These are phyloP conservation scores for Urocynchramus pylzowi DNA, from an alignment of 2,113 vertebrate species.

Conservation along the genomic window DNA sequence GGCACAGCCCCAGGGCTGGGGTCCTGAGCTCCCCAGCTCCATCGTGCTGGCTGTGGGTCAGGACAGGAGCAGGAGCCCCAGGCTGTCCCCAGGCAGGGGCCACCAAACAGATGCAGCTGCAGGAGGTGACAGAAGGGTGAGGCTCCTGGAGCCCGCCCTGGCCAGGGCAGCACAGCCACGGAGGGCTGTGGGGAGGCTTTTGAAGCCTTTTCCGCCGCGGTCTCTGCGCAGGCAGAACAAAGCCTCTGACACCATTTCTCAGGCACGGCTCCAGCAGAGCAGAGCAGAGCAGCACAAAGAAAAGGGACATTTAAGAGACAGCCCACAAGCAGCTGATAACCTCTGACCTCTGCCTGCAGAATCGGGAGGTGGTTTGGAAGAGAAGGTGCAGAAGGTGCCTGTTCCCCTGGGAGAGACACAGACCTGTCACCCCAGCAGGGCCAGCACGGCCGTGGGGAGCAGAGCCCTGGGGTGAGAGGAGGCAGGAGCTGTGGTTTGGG, in stretches of 20 bases:
- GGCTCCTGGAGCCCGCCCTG: background rate
- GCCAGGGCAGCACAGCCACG: background rate
- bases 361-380: background rate
- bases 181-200: background rate
- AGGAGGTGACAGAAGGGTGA: background rate
- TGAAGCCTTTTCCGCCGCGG: background rate
- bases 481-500: background rate
- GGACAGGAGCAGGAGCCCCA: background rate
- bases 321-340: accelerated
- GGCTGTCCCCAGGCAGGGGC: background rate
- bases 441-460: accelerated
- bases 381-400: background rate
- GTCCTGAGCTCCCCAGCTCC: background rate
- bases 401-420: accelerated
- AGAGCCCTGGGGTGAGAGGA: background rate
- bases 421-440: background rate
- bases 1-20: background rate
- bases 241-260: background rate
- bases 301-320: background rate
- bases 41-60: background rate
- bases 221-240: background rate
- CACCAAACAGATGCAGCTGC: background rate
- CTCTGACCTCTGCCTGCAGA: background rate
- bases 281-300: background rate
- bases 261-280: background rate